Conservation (phyloP, 2,888 invertebrate genomes). For the Drosophila infuscata region DNA sequence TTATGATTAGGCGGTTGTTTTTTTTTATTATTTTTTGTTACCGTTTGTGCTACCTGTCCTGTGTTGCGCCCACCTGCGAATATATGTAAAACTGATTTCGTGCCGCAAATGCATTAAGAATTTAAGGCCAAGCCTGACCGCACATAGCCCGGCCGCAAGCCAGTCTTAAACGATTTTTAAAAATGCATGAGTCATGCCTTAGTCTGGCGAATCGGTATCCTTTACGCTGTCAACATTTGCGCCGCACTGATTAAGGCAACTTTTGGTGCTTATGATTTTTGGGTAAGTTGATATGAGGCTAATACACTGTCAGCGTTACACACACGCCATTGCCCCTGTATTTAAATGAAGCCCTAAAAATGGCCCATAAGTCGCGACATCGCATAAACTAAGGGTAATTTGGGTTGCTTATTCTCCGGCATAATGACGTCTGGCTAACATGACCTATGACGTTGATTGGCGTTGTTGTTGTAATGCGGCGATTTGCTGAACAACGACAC, state of each 20-base stretch:
- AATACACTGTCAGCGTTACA: neutral
- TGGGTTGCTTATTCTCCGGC: slow-evolving; percentile 4
- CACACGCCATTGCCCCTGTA: slow-evolving; percentile 5
- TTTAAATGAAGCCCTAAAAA: slow-evolving; percentile 69
- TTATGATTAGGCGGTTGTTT: slow-evolving; percentile 60
- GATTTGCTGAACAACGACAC: slow-evolving; percentile 62
- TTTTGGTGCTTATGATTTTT: neutral
- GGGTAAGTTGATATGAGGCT: slow-evolving; percentile 9
- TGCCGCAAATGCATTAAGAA: slow-evolving; percentile 72
- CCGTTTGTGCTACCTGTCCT: slow-evolving; percentile 33
- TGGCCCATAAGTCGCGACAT: slow-evolving; percentile 75
- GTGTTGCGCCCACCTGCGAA: slow-evolving; percentile 57
- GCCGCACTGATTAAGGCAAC: neutral
- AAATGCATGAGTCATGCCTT: slow-evolving; percentile 63
- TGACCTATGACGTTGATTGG: slow-evolving; percentile 13
- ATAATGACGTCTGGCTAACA: slow-evolving; percentile 32
- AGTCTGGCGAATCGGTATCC: slow-evolving; percentile 32
- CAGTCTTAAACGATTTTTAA: slow-evolving; percentile 41
- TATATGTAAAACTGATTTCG: slow-evolving; percentile 58
- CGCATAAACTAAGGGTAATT: slow-evolving; percentile 62
- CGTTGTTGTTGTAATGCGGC: slow-evolving; percentile 24
- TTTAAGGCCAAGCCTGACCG: slow-evolving; percentile 28
- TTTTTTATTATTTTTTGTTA: neutral
- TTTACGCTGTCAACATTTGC: neutral
- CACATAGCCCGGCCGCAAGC: neutral